A percentile compares a stretch with the other conserved stretches of the same genome.
phyloP scores from a whole-genome alignment of 1,140 invertebrate species.

The Acromyrmex heyeri region DNA sequence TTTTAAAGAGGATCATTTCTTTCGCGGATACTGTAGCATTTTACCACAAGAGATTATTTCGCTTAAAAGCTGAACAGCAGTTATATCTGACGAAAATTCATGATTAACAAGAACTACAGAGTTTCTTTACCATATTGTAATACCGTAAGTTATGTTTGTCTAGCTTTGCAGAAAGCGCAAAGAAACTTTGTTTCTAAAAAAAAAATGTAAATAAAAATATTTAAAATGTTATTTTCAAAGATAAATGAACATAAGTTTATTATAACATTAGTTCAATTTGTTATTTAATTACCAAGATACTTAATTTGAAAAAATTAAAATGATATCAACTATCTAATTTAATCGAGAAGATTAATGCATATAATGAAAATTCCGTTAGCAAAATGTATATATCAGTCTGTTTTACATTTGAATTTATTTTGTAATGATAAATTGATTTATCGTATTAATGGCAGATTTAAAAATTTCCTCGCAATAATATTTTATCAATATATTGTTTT shows the following conservation, averaged over 20 bases:
- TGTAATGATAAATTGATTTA: neutral
- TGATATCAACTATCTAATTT: neutral
- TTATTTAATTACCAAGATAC: neutral
- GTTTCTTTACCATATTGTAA: neutral
- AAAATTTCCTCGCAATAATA: neutral
- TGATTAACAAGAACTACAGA: neutral
- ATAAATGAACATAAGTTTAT: neutral
- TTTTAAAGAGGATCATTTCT: constrained; percentile 37
- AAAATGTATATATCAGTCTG: neutral
- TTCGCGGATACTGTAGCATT: neutral
- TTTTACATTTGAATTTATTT: constrained; percentile 5
- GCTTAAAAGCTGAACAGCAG: neutral
- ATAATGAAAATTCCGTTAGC: neutral
- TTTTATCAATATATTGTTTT: constrained; percentile 5
- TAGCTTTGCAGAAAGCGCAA: neutral
- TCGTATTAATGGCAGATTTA: neutral
- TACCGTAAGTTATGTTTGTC: neutral
- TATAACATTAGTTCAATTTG: neutral
- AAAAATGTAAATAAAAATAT: neutral
- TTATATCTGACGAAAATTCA: constrained; percentile 6
- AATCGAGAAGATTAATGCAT: neutral
- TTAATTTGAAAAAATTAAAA: neutral
- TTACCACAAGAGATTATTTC: constrained; percentile 25
- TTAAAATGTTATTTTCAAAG: neutral
- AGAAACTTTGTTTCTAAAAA: neutral